These are phyloP conservation scores for Petromus typicus DNA, from an alignment of 2,113 vertebrate genomes.

Conservation along the genomic window DNA sequence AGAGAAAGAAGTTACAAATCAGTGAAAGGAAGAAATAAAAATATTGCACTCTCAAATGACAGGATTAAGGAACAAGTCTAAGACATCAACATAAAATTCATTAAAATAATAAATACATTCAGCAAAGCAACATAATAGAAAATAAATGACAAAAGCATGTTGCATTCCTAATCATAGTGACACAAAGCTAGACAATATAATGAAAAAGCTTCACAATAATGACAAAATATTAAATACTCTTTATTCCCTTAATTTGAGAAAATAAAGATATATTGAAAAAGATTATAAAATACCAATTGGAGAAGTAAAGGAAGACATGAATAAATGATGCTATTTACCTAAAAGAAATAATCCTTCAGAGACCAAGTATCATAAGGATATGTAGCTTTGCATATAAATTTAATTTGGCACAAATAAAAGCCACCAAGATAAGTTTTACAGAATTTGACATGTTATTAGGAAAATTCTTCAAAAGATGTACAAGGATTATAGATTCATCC, in stretches of 20 bases:
- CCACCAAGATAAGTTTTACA: slow-evolving; percentile 43
- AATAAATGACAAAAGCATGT: slow-evolving; percentile 58
- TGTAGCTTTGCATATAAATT: slow-evolving; percentile 43
- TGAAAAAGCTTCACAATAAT: slow-evolving; percentile 57
- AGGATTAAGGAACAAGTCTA: slow-evolving; percentile 54
- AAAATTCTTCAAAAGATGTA: slow-evolving; percentile 46
- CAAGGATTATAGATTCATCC: neutral
- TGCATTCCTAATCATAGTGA: slow-evolving; percentile 57
- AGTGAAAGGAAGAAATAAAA: slow-evolving; percentile 68
- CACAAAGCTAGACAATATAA: slow-evolving; percentile 59
- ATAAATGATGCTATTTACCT: slow-evolving; percentile 67
- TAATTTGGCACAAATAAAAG: slow-evolving; percentile 44
- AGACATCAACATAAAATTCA: slow-evolving; percentile 68
- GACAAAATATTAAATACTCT: slow-evolving; percentile 65
- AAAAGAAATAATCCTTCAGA: slow-evolving; percentile 54
- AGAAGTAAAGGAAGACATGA: slow-evolving; percentile 61
- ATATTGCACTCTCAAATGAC: slow-evolving; percentile 59
- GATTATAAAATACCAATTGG: slow-evolving; percentile 42
- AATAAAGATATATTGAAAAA: slow-evolving; percentile 61
- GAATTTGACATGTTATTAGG: slow-evolving; percentile 31
- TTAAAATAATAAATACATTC: slow-evolving; percentile 72
- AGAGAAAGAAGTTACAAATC: slow-evolving; percentile 51
- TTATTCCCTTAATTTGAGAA: slow-evolving; percentile 64
- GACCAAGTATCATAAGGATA: slow-evolving; percentile 25
- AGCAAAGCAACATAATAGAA: slow-evolving; percentile 56